These are phyloP conservation scores for Zelostemma sp. DNA, from an alignment of 1,140 invertebrate genomes.

Conservation along the genomic window DNA sequence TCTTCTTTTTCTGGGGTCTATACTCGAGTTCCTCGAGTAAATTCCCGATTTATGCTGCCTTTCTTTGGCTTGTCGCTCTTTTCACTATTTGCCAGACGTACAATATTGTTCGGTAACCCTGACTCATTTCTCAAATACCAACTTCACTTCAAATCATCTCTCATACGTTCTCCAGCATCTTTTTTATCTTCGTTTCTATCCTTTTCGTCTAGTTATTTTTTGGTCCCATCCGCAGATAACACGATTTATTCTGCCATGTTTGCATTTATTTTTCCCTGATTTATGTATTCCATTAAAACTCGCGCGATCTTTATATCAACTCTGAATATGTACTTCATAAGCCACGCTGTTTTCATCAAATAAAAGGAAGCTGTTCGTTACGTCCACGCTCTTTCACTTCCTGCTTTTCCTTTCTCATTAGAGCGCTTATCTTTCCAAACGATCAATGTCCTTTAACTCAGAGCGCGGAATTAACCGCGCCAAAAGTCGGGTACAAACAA, in stretches of 20 bases:
- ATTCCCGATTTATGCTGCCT: constrained; percentile 28
- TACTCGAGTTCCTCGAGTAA: no score
- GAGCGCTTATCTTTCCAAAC: constrained; percentile 26
- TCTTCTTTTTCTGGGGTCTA: constrained; percentile 19
- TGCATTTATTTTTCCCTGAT: no score
- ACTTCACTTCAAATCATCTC: constrained; percentile 29
- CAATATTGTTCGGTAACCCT: constrained; percentile 17
- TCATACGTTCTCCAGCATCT: background rate
- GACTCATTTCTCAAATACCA: constrained; percentile 8
- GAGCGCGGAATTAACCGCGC: constrained; percentile 28
- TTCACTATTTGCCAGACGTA: background rate
- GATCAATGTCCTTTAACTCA: constrained; percentile 27
- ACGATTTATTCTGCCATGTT: no score
- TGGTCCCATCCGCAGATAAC: no score
- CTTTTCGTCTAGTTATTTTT: no score
- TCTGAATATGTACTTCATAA: no score
- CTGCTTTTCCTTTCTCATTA: constrained; percentile 23
- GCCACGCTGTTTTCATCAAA: no score
- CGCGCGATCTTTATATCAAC: no score
- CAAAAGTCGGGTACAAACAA: constrained; percentile 26
- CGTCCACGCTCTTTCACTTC: constrained; percentile 13
- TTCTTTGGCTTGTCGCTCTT: constrained; percentile 10
- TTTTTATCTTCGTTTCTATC: no score
- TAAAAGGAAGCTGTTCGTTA: no score
- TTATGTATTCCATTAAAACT: no score